Base-by-base conservation (phyloP, 2,797 vertebrate genomes). In the Sebastes oblongus region DNA sequence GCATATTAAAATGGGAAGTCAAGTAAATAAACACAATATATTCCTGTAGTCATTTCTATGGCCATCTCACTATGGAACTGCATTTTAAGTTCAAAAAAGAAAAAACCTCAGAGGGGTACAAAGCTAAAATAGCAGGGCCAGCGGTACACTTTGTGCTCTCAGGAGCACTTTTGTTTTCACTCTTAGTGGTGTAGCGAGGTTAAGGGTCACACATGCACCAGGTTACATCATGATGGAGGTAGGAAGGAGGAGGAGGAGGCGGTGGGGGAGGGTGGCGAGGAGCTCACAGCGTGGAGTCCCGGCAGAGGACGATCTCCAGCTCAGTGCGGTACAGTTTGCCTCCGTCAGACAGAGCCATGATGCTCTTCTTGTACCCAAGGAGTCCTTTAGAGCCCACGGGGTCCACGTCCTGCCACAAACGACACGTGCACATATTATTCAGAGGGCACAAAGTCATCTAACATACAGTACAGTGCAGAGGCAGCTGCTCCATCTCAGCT, bases 281-380 rank as follows among this genome's bases (percentile, higher is more conserved):
- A 70, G 89, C 86, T 97, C 97, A 99, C 90, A 98, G 96, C 46
- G 96, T 92, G 3, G 98, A 96, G 79, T 98, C 98, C 10, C 91
- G 96, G 93, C 98, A 99, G 75, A 99, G 97, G 87, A 98, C 97
- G 6, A 98, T 97, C 93, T 98, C 98, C 96, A 99, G 95, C 90
- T 99, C 98, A 55, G 97, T 96, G 86, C 98, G 97, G 93, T 98
- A 98, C 69, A 99, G 97, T 75, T 97, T 98, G 30, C 98, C 98
- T 1, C 96, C 97, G 0, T 98, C 97, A 0, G 98, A 97, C 88
- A 99, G 94, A 46, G 97, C 96, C 98, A 99, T 98, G 95, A 99
- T 97, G 89, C 97, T 98, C 93, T 96, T 97, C 86, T 97, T 97
- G 93, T 98, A 97, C 72, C 90, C 97, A 67, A 90, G 94, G 78